Base-by-base conservation (phyloP, 2,113 vertebrate species). In the Pheucticus melanocephalus region DNA sequence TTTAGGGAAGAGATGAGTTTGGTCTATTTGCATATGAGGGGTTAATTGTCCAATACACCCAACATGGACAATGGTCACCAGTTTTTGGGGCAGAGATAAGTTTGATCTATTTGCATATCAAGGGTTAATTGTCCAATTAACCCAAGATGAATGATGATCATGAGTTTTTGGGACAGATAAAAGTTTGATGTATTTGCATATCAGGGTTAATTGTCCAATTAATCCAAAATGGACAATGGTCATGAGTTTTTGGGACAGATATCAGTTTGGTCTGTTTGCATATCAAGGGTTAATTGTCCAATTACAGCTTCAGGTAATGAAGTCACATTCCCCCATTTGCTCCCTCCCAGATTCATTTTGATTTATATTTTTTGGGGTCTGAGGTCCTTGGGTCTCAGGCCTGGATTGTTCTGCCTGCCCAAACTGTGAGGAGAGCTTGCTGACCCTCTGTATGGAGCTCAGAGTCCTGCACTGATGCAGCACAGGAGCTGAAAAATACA, bases 31-130 rank as follows among this genome's bases (percentile, higher is more conserved):
- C n/a, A n/a, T n/a, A n/a, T n/a, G n/a, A 27, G 8, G 6, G 50
- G 50, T 51, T 51, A 51, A 28, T 51, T 28, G 16, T 30, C 16
- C 10, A 51, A 28, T 39, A 10, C 9, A 39, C 39, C 35, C 15
- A 40, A 4, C 6, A 12, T 31, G 48, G 20, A 51, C 2, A 3
- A 11, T 8, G 50, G 30, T 5, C 39, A 25, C 0, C 1, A 40
- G 37, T 40, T 53, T 33, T 18, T 18, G 37, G 13, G 21, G 3
- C 68, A 71, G 16, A 13, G 4, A 15, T 30, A 20, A n/a, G 7
- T 56, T 21, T 9, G 51, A 23, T n/a, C 12, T 9, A 8, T 54
- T 44, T 72, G 31, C 30, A 22, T 47, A 47, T 23, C 45, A 22
- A 5, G 45, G 45, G 2, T 47, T 47, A 47, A 23, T 47, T 23